Evolutionary conservation across 2,797 vertebrate genomes (phyloP).

Genomic region (Anguilla megastoma): DNA sequence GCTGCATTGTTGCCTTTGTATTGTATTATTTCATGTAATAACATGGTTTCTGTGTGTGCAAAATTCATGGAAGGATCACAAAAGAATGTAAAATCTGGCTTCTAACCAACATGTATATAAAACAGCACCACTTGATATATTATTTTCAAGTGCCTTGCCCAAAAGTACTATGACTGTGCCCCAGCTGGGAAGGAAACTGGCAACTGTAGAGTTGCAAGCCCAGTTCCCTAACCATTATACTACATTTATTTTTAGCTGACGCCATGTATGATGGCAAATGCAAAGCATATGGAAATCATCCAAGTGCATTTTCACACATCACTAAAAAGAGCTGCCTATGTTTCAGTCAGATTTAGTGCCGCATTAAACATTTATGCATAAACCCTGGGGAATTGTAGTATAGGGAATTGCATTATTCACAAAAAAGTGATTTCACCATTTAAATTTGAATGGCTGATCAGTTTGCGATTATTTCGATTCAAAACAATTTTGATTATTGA

Average conservation of each 20-base stretch:
- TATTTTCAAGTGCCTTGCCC: too few species aligned
- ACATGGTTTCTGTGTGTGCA: too few species aligned
- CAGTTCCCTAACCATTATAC: neutral
- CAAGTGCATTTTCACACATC: neutral
- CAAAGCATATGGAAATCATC: neutral
- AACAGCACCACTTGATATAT: too few species aligned
- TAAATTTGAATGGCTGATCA: neutral
- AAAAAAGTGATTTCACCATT: neutral
- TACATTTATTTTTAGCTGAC: neutral
- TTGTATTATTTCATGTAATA: too few species aligned
- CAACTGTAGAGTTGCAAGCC: neutral
- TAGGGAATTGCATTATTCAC: neutral
- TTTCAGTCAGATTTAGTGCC: neutral
- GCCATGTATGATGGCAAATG: neutral
- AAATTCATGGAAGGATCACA: too few species aligned
- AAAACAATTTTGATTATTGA: neutral
- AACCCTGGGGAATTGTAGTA: neutral
- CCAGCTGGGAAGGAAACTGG: neutral
- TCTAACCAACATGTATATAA: too few species aligned
- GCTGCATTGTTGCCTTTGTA: too few species aligned
- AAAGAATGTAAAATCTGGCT: too few species aligned
- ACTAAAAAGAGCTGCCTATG: neutral
- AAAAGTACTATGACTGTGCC: neutral
- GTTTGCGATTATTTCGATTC: neutral
- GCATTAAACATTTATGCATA: neutral